These are phyloP conservation scores for Theretra japonica DNA, from an alignment of 2,888 invertebrate genomes.

Conservation along the genomic window DNA sequence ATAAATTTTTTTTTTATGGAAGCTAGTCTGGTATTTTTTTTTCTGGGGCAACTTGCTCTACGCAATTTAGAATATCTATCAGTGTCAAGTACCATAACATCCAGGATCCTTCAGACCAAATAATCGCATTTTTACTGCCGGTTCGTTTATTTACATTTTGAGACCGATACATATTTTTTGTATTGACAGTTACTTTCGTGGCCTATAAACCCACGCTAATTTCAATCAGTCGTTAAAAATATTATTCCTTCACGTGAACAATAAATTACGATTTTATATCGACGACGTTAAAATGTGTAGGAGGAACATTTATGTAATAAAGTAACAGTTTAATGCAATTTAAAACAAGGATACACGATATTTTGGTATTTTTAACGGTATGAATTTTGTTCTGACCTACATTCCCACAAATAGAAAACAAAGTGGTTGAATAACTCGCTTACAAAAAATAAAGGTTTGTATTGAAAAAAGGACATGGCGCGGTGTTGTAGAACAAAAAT, in stretches of 20 bases:
- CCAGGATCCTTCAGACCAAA: no score
- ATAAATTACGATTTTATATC: constrained; percentile 23
- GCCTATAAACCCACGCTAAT: constrained; percentile 16
- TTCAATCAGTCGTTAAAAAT: constrained; percentile 17
- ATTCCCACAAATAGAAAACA: background rate
- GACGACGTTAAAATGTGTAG: background rate
- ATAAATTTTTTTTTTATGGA: no score
- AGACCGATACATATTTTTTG: background rate
- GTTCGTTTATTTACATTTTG: background rate
- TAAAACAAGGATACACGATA: background rate
- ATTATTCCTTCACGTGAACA: background rate
- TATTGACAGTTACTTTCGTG: background rate
- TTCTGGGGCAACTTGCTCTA: no score
- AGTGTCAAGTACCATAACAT: no score
- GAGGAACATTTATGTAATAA: background rate
- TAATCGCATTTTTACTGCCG: no score
- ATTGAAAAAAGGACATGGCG: no score
- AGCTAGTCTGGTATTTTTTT: no score
- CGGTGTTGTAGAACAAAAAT: no score
- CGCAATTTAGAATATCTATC: no score
- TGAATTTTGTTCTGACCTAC: no score
- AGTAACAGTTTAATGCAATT: background rate
- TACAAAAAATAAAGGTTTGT: no score
- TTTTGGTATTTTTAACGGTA: no score
- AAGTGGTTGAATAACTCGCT: background rate